Evolutionary conservation across 1,140 invertebrate genomes (phyloP), one percentile per base, ranked within the genome.

Genomic region (Zaprionus ornatus): DNA sequence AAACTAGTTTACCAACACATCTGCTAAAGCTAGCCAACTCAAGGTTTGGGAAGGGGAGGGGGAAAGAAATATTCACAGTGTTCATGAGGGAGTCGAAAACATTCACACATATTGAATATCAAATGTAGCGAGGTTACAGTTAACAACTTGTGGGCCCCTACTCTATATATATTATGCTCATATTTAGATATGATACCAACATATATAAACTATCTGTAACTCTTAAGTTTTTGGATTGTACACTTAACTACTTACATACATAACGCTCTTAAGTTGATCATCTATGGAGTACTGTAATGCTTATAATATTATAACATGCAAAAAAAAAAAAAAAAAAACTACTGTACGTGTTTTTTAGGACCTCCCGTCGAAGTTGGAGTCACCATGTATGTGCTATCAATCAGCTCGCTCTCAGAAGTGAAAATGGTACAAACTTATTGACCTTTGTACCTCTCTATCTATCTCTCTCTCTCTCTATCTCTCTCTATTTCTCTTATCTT

Each of bases 351-450:
- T 97, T 97, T 94, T 96, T 94, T 96, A 98, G 97, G 97, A 96
- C 95, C 96, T 94, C 97, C 98, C 93, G 97, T 98, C 93, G 97
- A 97, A 95, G 98, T 99, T 93, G 97, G 97, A 94, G 97, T 99
- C 94, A 98, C 97, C 94, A 98, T 98, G 97, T 98, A 98, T 96
- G 97, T 99, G 95, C 96, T 98, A 95, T 98, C 97, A 95, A 99
- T 99, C 95, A 98, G 97, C 96, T 98, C 98, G 94, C 96, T 99
- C 94, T 98, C 97, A 94, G 98, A 99, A 97, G 98, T 99, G 93
- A 97, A 98, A 96, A 99, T 99, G 98, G 98, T 99, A 97, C 92
- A 90, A 91, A 91, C 71, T 77, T 87, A 77, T 77, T 86, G 86
- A 86, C 80, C 78, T 80, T 90, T 91, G 91, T 92, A 92, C 92